These are phyloP conservation scores for Eupithecia subumbrata DNA, from an alignment of 2,888 invertebrate genomes.

Conservation along the genomic window DNA sequence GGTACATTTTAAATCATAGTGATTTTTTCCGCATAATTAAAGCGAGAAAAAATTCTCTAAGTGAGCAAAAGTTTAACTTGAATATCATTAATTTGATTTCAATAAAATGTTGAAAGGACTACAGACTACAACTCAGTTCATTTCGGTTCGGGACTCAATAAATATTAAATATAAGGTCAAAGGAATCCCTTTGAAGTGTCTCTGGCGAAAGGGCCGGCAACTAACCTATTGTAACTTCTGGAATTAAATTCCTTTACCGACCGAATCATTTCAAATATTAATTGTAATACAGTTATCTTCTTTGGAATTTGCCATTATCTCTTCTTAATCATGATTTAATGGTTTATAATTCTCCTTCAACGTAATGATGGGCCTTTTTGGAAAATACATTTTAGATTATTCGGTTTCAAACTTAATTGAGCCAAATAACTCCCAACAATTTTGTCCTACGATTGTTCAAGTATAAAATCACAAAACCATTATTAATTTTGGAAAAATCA, in stretches of 20 bases:
- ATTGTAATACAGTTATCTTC: constrained; percentile 28
- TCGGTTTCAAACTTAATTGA: neutral
- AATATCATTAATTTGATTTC: neutral
- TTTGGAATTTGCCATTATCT: constrained; percentile 24
- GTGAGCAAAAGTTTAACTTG: neutral
- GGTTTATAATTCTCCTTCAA: constrained; percentile 18
- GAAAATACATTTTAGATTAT: neutral
- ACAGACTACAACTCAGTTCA: constrained; percentile 38
- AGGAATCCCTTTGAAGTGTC: constrained; percentile 65
- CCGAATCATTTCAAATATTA: constrained; percentile 44
- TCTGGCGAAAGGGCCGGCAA: constrained; percentile 64
- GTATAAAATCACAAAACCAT: neutral
- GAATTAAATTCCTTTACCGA: constrained; percentile 69
- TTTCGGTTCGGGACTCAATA: constrained; percentile 52
- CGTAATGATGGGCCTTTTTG: neutral
- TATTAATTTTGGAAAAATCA: too few species aligned
- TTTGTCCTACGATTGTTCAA: neutral
- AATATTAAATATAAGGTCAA: constrained; percentile 67
- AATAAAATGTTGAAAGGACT: constrained; percentile 42
- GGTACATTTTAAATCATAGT: too few species aligned
- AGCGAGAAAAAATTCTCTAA: neutral
- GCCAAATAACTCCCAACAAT: neutral
- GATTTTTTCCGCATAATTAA: neutral
- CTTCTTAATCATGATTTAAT: constrained; percentile 34
- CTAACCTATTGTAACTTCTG: constrained; percentile 65